Evolutionary conservation across 2,888 invertebrate species (phyloP).

Genomic region (Drosophila rubida): DNA sequence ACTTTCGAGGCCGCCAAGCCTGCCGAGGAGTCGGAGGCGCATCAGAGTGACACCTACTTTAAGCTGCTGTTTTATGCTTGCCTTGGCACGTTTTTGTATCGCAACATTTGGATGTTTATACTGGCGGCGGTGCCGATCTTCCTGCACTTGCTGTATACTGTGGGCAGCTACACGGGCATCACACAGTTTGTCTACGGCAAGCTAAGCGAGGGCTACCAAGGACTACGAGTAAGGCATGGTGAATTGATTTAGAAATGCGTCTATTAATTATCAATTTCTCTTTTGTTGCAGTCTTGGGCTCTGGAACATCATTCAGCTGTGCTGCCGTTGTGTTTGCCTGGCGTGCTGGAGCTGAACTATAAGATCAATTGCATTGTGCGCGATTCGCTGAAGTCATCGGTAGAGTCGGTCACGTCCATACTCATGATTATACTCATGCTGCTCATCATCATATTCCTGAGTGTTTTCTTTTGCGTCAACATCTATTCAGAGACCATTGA

Average conservation of each 20-base stretch:
- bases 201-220: slow-evolving; percentile 67
- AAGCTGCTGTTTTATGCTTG: slow-evolving; percentile 93
- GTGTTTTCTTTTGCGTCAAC: slow-evolving; percentile 90
- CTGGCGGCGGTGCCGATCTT: slow-evolving; percentile 90
- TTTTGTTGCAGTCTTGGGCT: slow-evolving; percentile 85
- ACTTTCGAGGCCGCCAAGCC: slow-evolving; percentile 63
- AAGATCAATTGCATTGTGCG: slow-evolving; percentile 88
- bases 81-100: slow-evolving; percentile 93
- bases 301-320: slow-evolving; percentile 87
- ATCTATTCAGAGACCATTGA: slow-evolving; percentile 97
- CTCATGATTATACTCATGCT: slow-evolving; percentile 94
- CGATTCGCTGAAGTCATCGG: slow-evolving; percentile 89
- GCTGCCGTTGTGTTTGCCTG: slow-evolving; percentile 91
- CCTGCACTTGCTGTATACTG: slow-evolving; percentile 78
- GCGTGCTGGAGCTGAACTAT: slow-evolving; percentile 89
- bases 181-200: slow-evolving; percentile 76
- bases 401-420: slow-evolving; percentile 94
- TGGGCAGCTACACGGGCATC: slow-evolving; percentile 81
- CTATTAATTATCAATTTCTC: not conserved
- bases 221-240: slow-evolving; percentile 52
- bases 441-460: slow-evolving; percentile 90
- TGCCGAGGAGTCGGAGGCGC: slow-evolving; percentile 79
- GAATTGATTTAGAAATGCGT: not conserved
- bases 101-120: slow-evolving; percentile 92
- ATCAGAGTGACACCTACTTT: slow-evolving; percentile 89